Base-by-base conservation (phyloP, 2,113 vertebrate genomes). In the Trogon surrucura region DNA sequence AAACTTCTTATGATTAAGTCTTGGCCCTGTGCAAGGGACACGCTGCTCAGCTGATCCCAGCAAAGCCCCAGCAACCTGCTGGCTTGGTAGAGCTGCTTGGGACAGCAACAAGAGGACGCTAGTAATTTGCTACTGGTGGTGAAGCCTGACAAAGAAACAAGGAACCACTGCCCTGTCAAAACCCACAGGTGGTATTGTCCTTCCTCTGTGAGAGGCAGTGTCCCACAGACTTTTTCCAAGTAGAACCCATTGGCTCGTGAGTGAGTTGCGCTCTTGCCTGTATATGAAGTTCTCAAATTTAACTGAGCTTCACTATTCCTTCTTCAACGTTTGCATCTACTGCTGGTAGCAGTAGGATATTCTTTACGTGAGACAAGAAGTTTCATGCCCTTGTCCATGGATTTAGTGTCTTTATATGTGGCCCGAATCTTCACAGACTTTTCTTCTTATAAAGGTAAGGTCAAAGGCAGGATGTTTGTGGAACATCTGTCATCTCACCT, bases 211-310 rank as follows among this genome's bases (percentile, higher is more conserved):
- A 25, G 32, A 79, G 38, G 32, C 44, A 41, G 56, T 17, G n/a
- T 64, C 61, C 57, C 45, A 32, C 17, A 10, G 65, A 71, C 26
- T 22, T 72, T 82, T 80, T 64, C 69, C 51, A 73, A 15, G 22
- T 80, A 58, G 60, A 78, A 8, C 7, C 16, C 0, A 0, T 2
- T 86, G 75, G 41, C 41, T 86, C 0, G 0, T 56, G 53, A 41
- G 15, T 3, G 0, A 38, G 54, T 25, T 85, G 27, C 6, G 41
- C 32, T 72, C 25, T 64, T 95, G 48, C 50, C 32, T 73, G 19
- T 6, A 3, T 50, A 7, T 30, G 38, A 89, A 91, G 53, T 44
- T 77, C n/a, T 84, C 15, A 19, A 64, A 79, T 87, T 84, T 75
- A 56, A 21, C 26, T 78, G 65, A 78, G 21, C 25, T 62, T 74